Evolutionary conservation across 1,140 invertebrate species (phyloP).

Genomic region (Papilio aristodemus): DNA sequence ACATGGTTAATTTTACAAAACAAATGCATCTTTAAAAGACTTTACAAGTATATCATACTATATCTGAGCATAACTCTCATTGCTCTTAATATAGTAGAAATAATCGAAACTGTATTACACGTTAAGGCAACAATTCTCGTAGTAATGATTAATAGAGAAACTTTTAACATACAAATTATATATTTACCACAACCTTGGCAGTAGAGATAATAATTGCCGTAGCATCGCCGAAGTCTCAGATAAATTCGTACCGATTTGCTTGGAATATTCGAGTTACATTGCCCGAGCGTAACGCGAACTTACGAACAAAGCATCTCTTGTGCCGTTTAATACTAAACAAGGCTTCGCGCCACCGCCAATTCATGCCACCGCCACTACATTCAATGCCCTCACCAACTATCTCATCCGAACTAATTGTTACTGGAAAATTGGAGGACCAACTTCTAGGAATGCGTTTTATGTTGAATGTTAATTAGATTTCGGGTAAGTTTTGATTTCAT

Average conservation of each 20-base stretch:
- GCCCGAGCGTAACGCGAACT: constrained; percentile 45
- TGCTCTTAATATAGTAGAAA: background rate
- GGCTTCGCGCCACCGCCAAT: constrained; percentile 45
- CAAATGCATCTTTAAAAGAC: too few relatives aligned
- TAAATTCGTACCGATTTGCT: constrained; percentile 41
- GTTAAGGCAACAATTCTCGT: background rate
- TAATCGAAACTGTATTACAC: background rate
- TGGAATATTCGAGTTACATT: constrained; percentile 44
- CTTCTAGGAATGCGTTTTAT: constrained; percentile 36
- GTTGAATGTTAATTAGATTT: constrained; percentile 39
- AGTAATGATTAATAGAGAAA: constrained; percentile 7
- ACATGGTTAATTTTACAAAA: too few relatives aligned
- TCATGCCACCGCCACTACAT: constrained; percentile 38
- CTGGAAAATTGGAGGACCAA: constrained; percentile 38
- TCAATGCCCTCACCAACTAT: constrained; percentile 33
- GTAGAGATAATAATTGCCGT: constrained; percentile 28
- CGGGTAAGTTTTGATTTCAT: constrained; percentile 17
- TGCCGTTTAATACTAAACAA: constrained; percentile 47
- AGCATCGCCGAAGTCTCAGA: constrained; percentile 18
- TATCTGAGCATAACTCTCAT: too few relatives aligned
- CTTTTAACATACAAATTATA: constrained; percentile 27
- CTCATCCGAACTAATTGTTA: constrained; percentile 45
- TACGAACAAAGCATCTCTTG: constrained; percentile 48
- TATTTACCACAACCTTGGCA: constrained; percentile 2
- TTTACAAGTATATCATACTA: too few relatives aligned